Conservation (phyloP, 2,113 vertebrate genomes). For the Micromys minutus region DNA sequence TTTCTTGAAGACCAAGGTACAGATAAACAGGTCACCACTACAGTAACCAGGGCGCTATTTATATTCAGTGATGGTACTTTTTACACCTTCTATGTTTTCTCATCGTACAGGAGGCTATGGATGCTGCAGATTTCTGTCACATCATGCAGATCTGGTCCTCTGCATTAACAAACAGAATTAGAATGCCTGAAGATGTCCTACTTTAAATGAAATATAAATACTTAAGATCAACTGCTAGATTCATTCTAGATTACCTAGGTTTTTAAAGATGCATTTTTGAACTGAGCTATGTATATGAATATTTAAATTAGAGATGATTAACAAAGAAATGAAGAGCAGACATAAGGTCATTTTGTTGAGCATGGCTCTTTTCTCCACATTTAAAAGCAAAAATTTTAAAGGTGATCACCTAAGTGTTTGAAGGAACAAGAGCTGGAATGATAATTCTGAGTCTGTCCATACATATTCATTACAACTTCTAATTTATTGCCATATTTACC, state of each 20-base stretch:
- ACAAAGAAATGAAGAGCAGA: not conserved
- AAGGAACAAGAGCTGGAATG: not conserved
- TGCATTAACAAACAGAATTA: not conserved
- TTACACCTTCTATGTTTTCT: not conserved
- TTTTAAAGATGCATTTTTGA: constrained; percentile 27
- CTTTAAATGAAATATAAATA: not conserved
- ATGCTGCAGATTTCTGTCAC: not conserved
- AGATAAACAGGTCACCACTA: not conserved
- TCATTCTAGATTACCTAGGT: not conserved
- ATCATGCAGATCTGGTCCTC: not conserved
- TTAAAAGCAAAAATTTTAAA: not conserved
- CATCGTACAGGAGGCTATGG: rapidly evolving
- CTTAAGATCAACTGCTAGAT: not conserved
- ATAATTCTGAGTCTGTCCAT: constrained; percentile 59
- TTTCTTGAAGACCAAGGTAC: not conserved
- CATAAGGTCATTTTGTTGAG: not conserved
- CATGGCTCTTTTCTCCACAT: not conserved
- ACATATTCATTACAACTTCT: constrained; percentile 81
- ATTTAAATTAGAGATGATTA: not conserved
- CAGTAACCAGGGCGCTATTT: not conserved
- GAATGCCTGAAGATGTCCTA: not conserved
- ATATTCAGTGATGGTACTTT: not conserved
- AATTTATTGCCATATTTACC: constrained; percentile 86
- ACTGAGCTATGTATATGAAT: not conserved
- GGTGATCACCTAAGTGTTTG: constrained; percentile 2